phyloP scores from a whole-genome alignment of 2,797 vertebrate genomes.

The Steatocranus sp. region DNA sequence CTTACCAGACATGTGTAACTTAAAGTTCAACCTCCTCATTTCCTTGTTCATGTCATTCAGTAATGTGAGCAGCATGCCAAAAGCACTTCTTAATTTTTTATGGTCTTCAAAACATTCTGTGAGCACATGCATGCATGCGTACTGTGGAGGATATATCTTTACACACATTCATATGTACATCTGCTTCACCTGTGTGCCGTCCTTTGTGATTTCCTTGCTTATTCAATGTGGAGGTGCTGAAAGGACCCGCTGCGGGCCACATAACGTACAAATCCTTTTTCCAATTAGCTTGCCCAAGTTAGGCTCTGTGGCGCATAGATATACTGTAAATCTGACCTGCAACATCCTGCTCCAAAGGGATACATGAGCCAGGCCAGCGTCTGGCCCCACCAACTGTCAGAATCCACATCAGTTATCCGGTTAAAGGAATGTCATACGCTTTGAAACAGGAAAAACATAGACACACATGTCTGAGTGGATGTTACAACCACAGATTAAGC shows the following conservation, averaged over 20 bases:
- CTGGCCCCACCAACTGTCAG: conserved; percentile 30
- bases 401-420: conserved; percentile 20
- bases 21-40: conserved; percentile 30
- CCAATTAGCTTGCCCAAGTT: conserved; percentile 52
- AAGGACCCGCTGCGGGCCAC: conserved; percentile 52
- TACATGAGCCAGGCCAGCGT: conserved; percentile 31
- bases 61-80: conserved; percentile 20
- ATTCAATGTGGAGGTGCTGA: conserved; percentile 50
- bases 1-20: conserved; percentile 37
- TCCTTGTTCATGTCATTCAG: conserved; percentile 42
- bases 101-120: conserved; percentile 2
- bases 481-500: conserved; percentile 1
- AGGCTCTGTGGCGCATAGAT: conserved; percentile 38
- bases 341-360: conserved; percentile 24
- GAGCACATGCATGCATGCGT: not conserved
- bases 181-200: conserved; percentile 40
- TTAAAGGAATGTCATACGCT: conserved; percentile 21
- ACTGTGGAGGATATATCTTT: not conserved
- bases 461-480: conserved; percentile 4
- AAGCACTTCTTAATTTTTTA: conserved; percentile 22
- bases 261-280: conserved; percentile 63
- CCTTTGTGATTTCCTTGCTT: conserved; percentile 32
- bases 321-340: conserved; percentile 55
- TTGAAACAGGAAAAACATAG: conserved; percentile 9
- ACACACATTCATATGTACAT: conserved; percentile 16